Percentiles rank a stretch among this genome's conserved stretches.
Conservation (phyloP, 2,888 invertebrate genomes). For the Fragum whitleyi region DNA sequence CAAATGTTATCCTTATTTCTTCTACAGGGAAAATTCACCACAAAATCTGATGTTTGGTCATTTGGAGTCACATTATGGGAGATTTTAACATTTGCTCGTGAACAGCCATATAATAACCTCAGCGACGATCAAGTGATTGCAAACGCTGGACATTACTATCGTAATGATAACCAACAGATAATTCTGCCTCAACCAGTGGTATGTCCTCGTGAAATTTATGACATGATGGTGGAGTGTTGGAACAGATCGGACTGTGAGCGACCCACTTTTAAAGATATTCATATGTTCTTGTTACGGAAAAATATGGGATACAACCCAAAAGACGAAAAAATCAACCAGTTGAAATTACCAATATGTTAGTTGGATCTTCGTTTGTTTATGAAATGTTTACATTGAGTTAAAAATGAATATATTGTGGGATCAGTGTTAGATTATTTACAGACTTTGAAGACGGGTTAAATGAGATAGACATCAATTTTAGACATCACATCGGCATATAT, state of each 20-base stretch:
- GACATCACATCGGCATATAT: background rate
- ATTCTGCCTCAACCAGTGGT: constrained; percentile 90
- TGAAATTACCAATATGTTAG: constrained; percentile 81
- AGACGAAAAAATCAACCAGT: constrained; percentile 82
- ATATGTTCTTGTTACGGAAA: constrained; percentile 90
- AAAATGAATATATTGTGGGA: background rate
- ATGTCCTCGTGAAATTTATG: constrained; percentile 95
- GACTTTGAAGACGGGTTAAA: background rate
- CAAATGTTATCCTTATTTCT: too few species aligned
- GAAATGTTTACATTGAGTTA: background rate
- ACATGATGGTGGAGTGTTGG: constrained; percentile 97
- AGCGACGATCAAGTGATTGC: constrained; percentile 93
- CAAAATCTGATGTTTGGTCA: constrained; percentile 95
- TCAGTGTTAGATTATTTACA: background rate
- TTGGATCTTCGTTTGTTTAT: background rate
- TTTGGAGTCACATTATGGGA: constrained; percentile 96
- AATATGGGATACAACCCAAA: constrained; percentile 85
- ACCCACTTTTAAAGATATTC: constrained; percentile 94
- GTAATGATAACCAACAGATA: constrained; percentile 88
- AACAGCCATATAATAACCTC: constrained; percentile 91
- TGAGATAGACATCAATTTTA: background rate
- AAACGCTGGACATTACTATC: constrained; percentile 91
- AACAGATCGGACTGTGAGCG: constrained; percentile 92
- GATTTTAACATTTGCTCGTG: constrained; percentile 91
- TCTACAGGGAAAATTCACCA: constrained; percentile 92